These are phyloP conservation scores for Lasioglossum calceatum DNA, from an alignment of 2,888 invertebrate species.

Conservation along the genomic window DNA sequence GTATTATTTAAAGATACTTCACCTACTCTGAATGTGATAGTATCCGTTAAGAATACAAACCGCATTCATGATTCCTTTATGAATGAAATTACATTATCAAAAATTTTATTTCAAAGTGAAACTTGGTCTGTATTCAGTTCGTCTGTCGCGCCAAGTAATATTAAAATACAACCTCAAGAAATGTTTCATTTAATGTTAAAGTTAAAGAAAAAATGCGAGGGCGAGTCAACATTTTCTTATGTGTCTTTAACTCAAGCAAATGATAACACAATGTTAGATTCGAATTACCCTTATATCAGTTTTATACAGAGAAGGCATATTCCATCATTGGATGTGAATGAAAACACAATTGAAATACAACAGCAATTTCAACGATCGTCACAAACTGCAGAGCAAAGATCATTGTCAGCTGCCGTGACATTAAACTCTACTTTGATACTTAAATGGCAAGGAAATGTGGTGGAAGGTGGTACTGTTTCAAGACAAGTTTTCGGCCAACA, in stretches of 20 bases:
- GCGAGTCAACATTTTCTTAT: constrained; percentile 78
- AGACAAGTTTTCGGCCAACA: constrained; percentile 89
- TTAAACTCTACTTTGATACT: constrained; percentile 82
- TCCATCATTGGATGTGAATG: constrained; percentile 70
- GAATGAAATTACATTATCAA: constrained; percentile 86
- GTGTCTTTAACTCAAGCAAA: constrained; percentile 78
- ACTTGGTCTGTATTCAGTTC: constrained; percentile 86
- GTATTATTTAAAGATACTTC: constrained; percentile 82
- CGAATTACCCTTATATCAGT: constrained; percentile 83
- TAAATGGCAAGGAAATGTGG: constrained; percentile 86
- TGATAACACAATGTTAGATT: constrained; percentile 72
- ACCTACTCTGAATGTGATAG: constrained; percentile 87
- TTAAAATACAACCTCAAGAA: constrained; percentile 85
- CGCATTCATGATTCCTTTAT: constrained; percentile 87
- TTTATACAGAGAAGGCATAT: constrained; percentile 85
- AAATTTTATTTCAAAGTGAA: constrained; percentile 87
- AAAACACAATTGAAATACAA: constrained; percentile 68
- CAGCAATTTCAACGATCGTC: constrained; percentile 58
- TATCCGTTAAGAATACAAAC: constrained; percentile 90
- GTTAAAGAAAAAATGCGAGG: constrained; percentile 80
- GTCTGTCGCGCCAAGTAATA: constrained; percentile 78
- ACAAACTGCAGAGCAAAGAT: constrained; percentile 61
- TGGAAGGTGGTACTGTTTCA: constrained; percentile 86
- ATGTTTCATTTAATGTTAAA: constrained; percentile 86
- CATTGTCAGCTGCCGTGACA: constrained; percentile 71